phyloP scores from a whole-genome alignment of 2,113 vertebrate genomes.

The Xenus cinereus region DNA sequence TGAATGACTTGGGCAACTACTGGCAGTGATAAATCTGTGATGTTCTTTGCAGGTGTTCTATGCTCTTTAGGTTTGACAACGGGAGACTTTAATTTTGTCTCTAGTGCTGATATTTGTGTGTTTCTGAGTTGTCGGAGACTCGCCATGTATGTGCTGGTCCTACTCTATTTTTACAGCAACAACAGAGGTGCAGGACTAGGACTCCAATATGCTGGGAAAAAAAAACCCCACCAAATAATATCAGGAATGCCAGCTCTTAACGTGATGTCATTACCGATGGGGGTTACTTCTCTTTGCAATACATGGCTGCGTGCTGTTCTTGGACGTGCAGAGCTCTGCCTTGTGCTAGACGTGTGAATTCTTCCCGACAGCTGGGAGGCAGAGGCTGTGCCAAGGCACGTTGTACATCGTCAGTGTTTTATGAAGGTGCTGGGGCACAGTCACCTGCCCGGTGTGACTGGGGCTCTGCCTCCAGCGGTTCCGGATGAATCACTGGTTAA shows the following conservation, averaged over 20 bases:
- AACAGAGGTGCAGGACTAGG: not conserved
- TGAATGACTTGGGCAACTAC: not conserved
- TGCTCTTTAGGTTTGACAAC: not conserved
- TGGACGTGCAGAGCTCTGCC: not conserved
- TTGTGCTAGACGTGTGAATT: fast-evolving
- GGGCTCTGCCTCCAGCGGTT: not conserved
- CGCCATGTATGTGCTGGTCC: not conserved
- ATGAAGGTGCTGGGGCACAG: fast-evolving
- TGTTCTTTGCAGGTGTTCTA: not conserved
- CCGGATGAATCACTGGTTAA: fast-evolving
- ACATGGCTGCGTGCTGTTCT: not conserved
- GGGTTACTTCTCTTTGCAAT: too few relatives aligned
- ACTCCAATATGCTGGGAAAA: not conserved
- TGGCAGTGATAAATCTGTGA: not conserved
- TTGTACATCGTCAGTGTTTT: fast-evolving
- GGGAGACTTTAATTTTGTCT: not conserved
- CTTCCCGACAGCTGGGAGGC: not conserved
- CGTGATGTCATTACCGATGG: fast-evolving
- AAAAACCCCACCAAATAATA: fast-evolving
- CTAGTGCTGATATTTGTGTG: not conserved
- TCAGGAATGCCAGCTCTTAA: not conserved
- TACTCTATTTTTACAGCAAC: not conserved
- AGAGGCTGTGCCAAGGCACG: not conserved
- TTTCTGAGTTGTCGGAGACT: not conserved
- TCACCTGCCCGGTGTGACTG: fast-evolving